Base-by-base conservation (phyloP, 1,140 invertebrate species). In the Plectrocnemia conspersa region DNA sequence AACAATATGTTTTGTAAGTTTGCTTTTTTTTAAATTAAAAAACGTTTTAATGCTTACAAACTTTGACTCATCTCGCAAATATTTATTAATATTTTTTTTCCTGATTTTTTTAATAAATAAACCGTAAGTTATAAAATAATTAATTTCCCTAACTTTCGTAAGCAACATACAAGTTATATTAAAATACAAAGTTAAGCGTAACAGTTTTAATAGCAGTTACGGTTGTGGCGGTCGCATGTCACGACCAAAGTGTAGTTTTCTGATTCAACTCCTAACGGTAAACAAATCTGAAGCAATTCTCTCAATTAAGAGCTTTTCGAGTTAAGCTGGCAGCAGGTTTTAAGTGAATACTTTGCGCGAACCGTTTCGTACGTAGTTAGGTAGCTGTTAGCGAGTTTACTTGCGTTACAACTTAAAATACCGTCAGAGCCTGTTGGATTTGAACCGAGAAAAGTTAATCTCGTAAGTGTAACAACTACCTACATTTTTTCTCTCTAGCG, bases 381-480 rank as follows among this genome's bases (percentile, higher is more conserved):
- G 48, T 49, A 47, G 52, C 52, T 35, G 53, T 52, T 59, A 54
- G 57, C 40, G 52, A 59, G 52, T 56, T 59, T 52, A 42, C 54
- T 56, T 33, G 44, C 42, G 22, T 44, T 44, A 38, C 41, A 59
- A 56, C 47, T 56, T 55, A 46, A 52, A 55, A 59, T 42, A 52
- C 45, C 53, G 48, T 19, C 35, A 25, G 35, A 45, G 57, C 42
- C 18, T 35, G 52, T 52, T 44, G 25, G 55, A 52, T 33, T 40
- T 46, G 36, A 40, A 40, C 36, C 16, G 2, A 18, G 10, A 19
- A 10, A 36, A 5, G 33, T 13, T 15, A 33, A 2, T 15, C n/a
- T 9, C 16, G 32, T 15, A 33, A 11, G n/a, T 33, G 32, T 2
- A 13, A 33, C 32, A 33, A 9, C 11, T 33, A 9, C 32, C 9